Conservation (phyloP, 92 coral and sea anemone species). For the Siderastrea radians region DNA sequence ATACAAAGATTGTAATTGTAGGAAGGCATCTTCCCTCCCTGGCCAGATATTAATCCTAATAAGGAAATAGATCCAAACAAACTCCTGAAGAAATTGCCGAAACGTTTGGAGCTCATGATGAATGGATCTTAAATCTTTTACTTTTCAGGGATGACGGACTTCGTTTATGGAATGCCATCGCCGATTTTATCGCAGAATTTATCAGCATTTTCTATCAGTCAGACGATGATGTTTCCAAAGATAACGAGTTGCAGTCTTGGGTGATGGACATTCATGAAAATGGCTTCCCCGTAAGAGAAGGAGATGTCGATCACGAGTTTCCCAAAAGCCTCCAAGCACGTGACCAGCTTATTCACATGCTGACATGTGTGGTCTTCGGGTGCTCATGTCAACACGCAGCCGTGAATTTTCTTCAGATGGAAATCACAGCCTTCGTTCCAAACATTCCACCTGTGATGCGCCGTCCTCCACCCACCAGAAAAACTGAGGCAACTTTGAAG, state of each 20-base stretch:
- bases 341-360: slow-evolving; percentile 75
- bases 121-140: neutral
- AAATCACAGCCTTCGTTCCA: slow-evolving; percentile 80
- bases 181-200: slow-evolving; percentile 67
- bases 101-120: neutral
- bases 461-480: slow-evolving; percentile 85
- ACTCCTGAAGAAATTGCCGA: neutral
- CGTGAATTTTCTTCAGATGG: slow-evolving; percentile 88
- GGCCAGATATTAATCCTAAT: neutral
- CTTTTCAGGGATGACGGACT: slow-evolving; percentile 82
- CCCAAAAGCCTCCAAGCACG: slow-evolving; percentile 71
- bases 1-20: neutral
- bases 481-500: slow-evolving; percentile 68
- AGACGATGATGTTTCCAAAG: slow-evolving; percentile 74
- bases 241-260: slow-evolving; percentile 83
- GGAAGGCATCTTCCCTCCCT: neutral
- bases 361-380: slow-evolving; percentile 78
- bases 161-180: slow-evolving; percentile 80
- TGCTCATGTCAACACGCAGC: slow-evolving; percentile 95
- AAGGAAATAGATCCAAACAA: neutral
- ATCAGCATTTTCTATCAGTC: slow-evolving; percentile 65
- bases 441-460: slow-evolving; percentile 89
- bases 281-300: slow-evolving; percentile 74
- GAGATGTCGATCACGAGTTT: slow-evolving; percentile 78
- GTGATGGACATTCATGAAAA: slow-evolving; percentile 78